A percentile compares a stretch with the other conserved stretches of the same genome.
These are phyloP conservation scores for Nothobranchius kuhntae DNA, from an alignment of 2,113 vertebrate genomes.

Conservation along the genomic window DNA sequence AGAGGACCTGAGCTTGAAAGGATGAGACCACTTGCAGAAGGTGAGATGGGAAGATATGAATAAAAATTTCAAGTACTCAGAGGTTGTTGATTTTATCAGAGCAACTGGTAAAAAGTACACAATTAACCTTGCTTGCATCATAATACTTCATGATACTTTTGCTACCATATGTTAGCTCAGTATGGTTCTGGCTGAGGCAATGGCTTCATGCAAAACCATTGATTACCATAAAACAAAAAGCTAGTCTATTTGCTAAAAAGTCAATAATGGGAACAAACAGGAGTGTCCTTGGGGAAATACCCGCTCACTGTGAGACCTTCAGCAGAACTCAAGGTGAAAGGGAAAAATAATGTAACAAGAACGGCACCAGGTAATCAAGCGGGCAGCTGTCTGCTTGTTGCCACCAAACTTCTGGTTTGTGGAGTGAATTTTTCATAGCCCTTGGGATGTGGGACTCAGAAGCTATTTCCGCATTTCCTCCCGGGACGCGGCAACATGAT, in stretches of 20 bases:
- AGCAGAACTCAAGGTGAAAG: conserved; percentile 68
- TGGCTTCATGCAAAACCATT: too few relatives aligned
- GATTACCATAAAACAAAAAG: neutral
- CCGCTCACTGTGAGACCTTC: conserved; percentile 58
- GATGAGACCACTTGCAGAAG: too few relatives aligned
- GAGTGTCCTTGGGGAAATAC: conserved; percentile 68
- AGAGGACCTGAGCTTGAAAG: too few relatives aligned
- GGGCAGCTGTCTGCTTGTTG: conserved; percentile 61
- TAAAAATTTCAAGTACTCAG: too few relatives aligned
- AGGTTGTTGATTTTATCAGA: too few relatives aligned
- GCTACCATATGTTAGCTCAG: too few relatives aligned
- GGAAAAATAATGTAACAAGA: conserved; percentile 74
- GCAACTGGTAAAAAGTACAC: too few relatives aligned
- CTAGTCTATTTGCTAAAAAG: conserved; percentile 36
- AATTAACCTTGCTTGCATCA: too few relatives aligned
- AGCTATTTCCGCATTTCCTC: conserved; percentile 48
- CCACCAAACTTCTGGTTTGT: conserved; percentile 18
- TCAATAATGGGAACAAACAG: conserved; percentile 48
- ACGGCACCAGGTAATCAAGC: conserved; percentile 54
- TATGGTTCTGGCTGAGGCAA: too few relatives aligned
- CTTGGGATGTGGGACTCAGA: conserved; percentile 52
- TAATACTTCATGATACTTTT: too few relatives aligned
- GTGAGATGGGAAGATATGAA: too few relatives aligned
- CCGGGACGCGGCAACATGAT: conserved; percentile 29
- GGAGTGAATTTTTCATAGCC: conserved; percentile 70